phyloP scores from a whole-genome alignment of 2,113 vertebrate genomes.

The Ptyas mucosa region DNA sequence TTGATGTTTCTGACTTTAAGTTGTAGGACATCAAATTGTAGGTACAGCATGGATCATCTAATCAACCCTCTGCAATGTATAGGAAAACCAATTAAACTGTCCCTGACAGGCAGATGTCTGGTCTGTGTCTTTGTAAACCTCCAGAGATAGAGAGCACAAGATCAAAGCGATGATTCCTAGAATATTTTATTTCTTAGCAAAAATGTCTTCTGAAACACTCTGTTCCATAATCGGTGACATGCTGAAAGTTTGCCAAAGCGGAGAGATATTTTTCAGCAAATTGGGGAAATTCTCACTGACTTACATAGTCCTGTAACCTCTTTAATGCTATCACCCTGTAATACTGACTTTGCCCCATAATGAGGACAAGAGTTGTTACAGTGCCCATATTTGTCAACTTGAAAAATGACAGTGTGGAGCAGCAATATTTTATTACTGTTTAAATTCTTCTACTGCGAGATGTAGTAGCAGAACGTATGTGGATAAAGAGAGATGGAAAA shows the following conservation, averaged over 20 bases:
- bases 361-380: background rate
- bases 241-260: background rate
- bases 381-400: background rate
- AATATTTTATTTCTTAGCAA: background rate
- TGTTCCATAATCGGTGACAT: too few species aligned
- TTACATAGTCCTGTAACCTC: background rate
- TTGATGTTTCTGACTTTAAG: background rate
- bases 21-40: background rate
- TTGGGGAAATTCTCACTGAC: background rate
- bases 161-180: background rate
- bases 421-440: background rate
- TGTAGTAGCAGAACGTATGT: background rate
- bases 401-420: background rate
- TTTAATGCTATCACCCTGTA: background rate
- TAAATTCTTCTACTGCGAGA: background rate
- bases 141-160: background rate
- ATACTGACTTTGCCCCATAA: background rate
- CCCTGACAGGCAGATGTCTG: background rate
- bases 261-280: background rate
- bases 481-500: background rate
- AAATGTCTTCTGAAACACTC: background rate
- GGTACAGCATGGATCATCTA: background rate
- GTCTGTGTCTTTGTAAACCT: background rate
- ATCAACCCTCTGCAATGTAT: background rate
- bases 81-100: background rate